These are phyloP conservation scores for Siderastrea radians DNA, from an alignment of 92 coral and sea anemone species.

Conservation along the genomic window DNA sequence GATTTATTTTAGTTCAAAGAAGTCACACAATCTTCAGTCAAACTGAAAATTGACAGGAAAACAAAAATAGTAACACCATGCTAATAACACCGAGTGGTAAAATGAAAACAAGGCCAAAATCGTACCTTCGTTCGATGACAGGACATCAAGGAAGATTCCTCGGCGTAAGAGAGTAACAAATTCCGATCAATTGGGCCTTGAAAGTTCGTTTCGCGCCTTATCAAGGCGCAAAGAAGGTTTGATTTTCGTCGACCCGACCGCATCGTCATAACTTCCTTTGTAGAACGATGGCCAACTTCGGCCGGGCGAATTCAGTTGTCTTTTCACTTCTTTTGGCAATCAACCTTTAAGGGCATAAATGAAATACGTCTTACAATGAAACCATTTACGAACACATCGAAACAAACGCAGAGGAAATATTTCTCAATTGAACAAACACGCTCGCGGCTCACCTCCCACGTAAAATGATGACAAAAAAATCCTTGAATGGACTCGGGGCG, in stretches of 20 bases:
- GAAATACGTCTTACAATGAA: neutral
- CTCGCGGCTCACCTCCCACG: slow-evolving; percentile 35
- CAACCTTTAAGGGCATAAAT: neutral
- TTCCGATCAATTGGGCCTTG: slow-evolving; percentile 66
- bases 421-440: slow-evolving; percentile 7
- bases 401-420: neutral
- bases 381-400: neutral
- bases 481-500: slow-evolving; percentile 16
- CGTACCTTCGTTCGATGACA: slow-evolving; percentile 76
- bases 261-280: slow-evolving; percentile 23
- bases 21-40: slow-evolving; percentile 48
- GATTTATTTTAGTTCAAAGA: slow-evolving; percentile 1
- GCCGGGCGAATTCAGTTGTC: neutral
- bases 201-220: slow-evolving; percentile 76
- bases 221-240: slow-evolving; percentile 57
- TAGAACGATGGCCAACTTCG: neutral
- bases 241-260: slow-evolving; percentile 1
- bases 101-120: slow-evolving; percentile 17
- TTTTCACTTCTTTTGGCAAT: neutral
- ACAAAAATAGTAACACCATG: slow-evolving; percentile 38
- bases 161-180: slow-evolving; percentile 71
- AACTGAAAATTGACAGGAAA: slow-evolving; percentile 2
- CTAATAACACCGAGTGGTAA: slow-evolving; percentile 1
- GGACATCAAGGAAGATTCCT: slow-evolving; percentile 77
- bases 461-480: neutral